Evolutionary conservation across 1,140 invertebrate genomes (phyloP), one percentile per base, ranked within the genome.

Genomic region (Penaeus vannamei): DNA sequence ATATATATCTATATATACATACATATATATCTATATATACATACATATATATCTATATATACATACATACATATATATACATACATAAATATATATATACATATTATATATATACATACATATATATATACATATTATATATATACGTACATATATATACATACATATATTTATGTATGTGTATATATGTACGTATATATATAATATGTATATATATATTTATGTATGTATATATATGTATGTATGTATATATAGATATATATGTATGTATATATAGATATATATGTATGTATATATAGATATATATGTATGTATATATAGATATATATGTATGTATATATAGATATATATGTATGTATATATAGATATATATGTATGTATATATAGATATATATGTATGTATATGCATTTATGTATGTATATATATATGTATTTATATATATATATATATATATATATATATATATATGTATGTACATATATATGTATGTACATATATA

Each of bases 31-130:
- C n/a, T n/a, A n/a, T n/a, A n/a, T n/a, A n/a, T n/a, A n/a, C n/a
- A n/a, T n/a, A n/a, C n/a, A n/a, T n/a, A n/a, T n/a, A n/a, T n/a
- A n/a, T n/a, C n/a, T n/a, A n/a, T n/a, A n/a, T n/a, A n/a, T n/a
- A n/a, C n/a, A n/a, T n/a, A n/a, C n/a, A 64, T 64, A 64, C n/a
- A n/a, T 64, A 64, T 64, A 64, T 64, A 64, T 64, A 64, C n/a
- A 64, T 64, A 64, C n/a, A 64, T 64, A 64, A n/a, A n/a, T 64
- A 64, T 64, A 64, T 64, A 64, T 64, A 64, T 64, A 64, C n/a
- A 64, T 64, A 64, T 64, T n/a, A 64, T 64, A 64, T 64, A 64
- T 64, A 64, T 64, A 64, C n/a, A 64, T 64, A 64, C n/a, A 64
- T n/a, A 64, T n/a, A 64, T n/a, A 64, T 64, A 64, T 64, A 64